Evolutionary conservation across 2,888 invertebrate genomes (phyloP).

Genomic region (Xylota sylvarum): DNA sequence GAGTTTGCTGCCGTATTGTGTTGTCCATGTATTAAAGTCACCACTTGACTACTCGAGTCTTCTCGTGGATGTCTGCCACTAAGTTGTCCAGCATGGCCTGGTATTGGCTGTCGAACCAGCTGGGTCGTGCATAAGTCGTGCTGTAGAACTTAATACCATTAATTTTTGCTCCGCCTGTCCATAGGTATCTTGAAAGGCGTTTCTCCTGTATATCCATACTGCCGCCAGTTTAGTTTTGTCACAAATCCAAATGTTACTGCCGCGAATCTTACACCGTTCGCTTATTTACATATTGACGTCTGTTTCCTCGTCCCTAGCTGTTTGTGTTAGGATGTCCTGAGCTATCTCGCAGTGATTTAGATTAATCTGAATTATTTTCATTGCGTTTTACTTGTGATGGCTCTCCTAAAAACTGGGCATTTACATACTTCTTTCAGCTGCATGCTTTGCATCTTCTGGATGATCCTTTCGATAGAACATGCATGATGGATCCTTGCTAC

Average conservation of each 20-base stretch:
- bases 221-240: too few relatives aligned
- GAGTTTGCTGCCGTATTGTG: neutral
- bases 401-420: too few relatives aligned
- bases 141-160: neutral
- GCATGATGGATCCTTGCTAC: neutral
- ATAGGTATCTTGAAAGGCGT: neutral
- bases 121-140: too few relatives aligned
- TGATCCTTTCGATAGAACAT: neutral
- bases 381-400: too few relatives aligned
- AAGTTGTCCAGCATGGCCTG: neutral
- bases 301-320: too few relatives aligned
- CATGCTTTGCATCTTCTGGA: neutral
- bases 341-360: too few relatives aligned
- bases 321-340: too few relatives aligned
- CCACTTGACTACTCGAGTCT: neutral
- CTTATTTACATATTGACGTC: too few relatives aligned
- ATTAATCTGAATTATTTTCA: too few relatives aligned
- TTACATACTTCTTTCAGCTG: neutral
- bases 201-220: too few relatives aligned
- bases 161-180: neutral
- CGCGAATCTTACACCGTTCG: too few relatives aligned
- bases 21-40: neutral
- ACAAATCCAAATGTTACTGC: too few relatives aligned
- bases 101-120: neutral
- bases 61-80: neutral